phyloP scores from a whole-genome alignment of 2,113 vertebrate genomes.

The Gavia stellata region DNA sequence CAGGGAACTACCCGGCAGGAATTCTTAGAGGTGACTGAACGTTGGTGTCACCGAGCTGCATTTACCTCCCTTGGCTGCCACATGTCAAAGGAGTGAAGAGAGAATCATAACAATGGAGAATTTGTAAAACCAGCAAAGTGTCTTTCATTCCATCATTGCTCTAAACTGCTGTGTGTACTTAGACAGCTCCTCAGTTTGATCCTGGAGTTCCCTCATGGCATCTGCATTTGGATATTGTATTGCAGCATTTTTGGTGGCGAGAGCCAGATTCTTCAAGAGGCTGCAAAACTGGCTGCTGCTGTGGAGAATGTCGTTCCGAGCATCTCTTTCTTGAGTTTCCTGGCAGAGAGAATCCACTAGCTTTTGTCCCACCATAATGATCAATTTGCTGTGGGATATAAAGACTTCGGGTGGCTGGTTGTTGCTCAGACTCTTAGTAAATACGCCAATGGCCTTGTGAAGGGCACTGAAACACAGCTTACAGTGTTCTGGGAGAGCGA shows the following conservation, averaged over 20 bases:
- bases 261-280: conserved; percentile 85
- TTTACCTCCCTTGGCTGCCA: not conserved
- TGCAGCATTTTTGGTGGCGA: conserved; percentile 88
- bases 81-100: not conserved
- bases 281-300: conserved; percentile 86
- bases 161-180: conserved; percentile 79
- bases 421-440: conserved; percentile 71
- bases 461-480: conserved; percentile 88
- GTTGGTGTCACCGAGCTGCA: not conserved
- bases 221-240: conserved; percentile 72
- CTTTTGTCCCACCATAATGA: conserved; percentile 92
- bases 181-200: conserved; percentile 73
- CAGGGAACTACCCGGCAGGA: not conserved
- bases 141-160: conserved; percentile 67
- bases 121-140: not conserved
- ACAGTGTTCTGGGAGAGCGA: conserved; percentile 76
- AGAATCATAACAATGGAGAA: rapidly evolving
- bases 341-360: conserved; percentile 85
- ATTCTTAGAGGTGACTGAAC: not conserved
- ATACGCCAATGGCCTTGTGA: conserved; percentile 81
- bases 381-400: conserved; percentile 89
- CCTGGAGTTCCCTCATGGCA: conserved; percentile 71
- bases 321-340: conserved; percentile 72
- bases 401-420: conserved; percentile 84
- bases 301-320: conserved; percentile 74